A percentile compares a stretch with the other conserved stretches of the same genome.
Evolutionary conservation across 1,140 invertebrate species (phyloP).

Genomic region (Camponotus pennsylvanicus): DNA sequence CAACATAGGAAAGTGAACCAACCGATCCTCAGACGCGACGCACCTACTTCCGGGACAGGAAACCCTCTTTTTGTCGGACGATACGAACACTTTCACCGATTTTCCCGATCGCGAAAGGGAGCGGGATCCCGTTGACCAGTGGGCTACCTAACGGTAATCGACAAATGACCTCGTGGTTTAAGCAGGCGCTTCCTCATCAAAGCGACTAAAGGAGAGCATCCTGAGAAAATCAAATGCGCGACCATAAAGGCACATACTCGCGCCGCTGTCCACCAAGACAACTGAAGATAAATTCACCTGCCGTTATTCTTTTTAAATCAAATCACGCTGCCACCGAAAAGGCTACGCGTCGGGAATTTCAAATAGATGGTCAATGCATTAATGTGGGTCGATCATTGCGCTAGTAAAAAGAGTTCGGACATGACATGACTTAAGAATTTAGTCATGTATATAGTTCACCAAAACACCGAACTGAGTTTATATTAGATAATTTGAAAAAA

Average conservation of each 20-base stretch:
- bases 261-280: background rate
- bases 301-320: conserved; percentile 79
- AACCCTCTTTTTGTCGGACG: conserved; percentile 65
- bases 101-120: conserved; percentile 66
- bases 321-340: conserved; percentile 76
- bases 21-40: conserved; percentile 67
- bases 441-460: background rate
- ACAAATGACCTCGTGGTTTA: conserved; percentile 58
- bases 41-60: conserved; percentile 72
- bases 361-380: conserved; percentile 63
- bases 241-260: conserved; percentile 32
- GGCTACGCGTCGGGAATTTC: conserved; percentile 64
- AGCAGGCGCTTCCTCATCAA: conserved; percentile 44
- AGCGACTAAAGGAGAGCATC: conserved; percentile 43
- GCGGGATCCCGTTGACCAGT: conserved; percentile 48
- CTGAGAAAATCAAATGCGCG: conserved; percentile 53
- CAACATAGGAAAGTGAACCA: conserved; percentile 79
- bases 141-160: conserved; percentile 79
- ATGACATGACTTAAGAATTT: conserved; percentile 25
- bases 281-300: conserved; percentile 70
- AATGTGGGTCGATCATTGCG: conserved; percentile 75
- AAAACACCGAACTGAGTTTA: background rate
- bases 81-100: conserved; percentile 80
- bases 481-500: background rate
- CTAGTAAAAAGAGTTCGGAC: conserved; percentile 12